Base-by-base conservation (phyloP, 53 echinoderm and acorn worm species). In the Stichopus horrens region DNA sequence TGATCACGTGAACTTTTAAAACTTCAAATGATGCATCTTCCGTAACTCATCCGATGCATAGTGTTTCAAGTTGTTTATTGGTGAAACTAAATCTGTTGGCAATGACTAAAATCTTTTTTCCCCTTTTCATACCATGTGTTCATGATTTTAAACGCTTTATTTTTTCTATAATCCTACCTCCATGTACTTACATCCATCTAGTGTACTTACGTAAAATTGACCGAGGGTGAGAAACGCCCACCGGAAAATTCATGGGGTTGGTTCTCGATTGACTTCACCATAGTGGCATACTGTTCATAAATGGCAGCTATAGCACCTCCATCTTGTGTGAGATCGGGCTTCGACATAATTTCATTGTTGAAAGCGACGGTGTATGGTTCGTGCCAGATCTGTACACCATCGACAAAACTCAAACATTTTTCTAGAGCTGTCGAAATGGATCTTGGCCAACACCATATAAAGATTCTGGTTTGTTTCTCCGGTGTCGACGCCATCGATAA, bases 391-490 rank as follows among this genome's bases (percentile, higher is more conserved):
- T 85, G 85, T 7, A 85, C 68, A 16, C 65, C 85, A 10, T 85
- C 85, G 10, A 85, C 65, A 53, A 59, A 85, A 52, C 85, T 67
- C 16, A 85, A 7, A 23, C 60, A 85, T 53, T 85, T 85, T 67
- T 4, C 67, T 10, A 85, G 52, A 23, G 52, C 65, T 11, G 85
- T 85, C 52, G 85, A 85, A 5, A 85, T 37, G 10, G 63, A 63
- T 63, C 85, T 63, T 16, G 85, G 85, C 85, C 85, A 85, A 53
- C 63, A 66, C 85, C 85, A 85, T 5, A 85, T 37, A 68, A 85
- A 85, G 4, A 85, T 85, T n/a, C 37, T 23, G 9, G 67, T 85
- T 22, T 85, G 85, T 52, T 85, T 83, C 23, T n/a, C 21, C 21
- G 83, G 37, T 55, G 7, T 83, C 58, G 58, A 55, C 22, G 65